These are phyloP conservation scores for Oscheius sp. DNA, from an alignment of 1,140 invertebrate species.

Conservation along the genomic window DNA sequence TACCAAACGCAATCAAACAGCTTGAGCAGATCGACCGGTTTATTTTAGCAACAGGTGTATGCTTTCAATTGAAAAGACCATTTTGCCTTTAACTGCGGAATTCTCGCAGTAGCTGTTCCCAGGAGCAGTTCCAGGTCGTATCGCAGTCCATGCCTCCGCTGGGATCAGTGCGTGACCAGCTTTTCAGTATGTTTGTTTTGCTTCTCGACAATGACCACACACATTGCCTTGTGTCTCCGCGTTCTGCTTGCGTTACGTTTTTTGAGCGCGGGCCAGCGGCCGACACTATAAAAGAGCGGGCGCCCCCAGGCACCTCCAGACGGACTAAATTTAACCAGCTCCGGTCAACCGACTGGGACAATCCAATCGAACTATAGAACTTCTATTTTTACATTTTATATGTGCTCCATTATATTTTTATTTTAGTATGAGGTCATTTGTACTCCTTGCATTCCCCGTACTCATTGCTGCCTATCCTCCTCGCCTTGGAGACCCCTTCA, in stretches of 20 bases:
- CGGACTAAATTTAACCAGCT: neutral
- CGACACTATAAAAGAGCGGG: neutral
- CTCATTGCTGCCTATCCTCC: conserved; percentile 25
- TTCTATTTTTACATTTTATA: neutral
- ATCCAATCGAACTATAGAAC: neutral
- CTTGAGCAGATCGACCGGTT: no score
- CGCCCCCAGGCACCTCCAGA: neutral
- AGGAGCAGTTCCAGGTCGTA: neutral
- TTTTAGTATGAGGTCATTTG: neutral
- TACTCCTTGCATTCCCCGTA: conserved; percentile 19
- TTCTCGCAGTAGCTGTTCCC: no score
- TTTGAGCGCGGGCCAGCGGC: neutral
- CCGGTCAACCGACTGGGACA: neutral
- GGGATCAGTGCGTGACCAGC: conserved; percentile 1
- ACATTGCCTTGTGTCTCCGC: conserved; percentile 9
- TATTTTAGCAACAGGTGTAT: no score
- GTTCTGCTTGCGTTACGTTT: conserved; percentile 9
- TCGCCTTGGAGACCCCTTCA: conserved; percentile 49
- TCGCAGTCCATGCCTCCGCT: neutral
- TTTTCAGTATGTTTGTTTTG: conserved; percentile 11
- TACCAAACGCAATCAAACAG: no score
- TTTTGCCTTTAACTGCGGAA: no score
- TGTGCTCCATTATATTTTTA: no score
- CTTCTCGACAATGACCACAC: conserved; percentile 13
- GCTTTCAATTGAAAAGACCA: no score